A percentile compares a stretch with the other conserved stretches of the same genome.
These are phyloP conservation scores for Stylophora pistillata DNA, from an alignment of 64 coral and sea anemone genomes.

Conservation along the genomic window DNA sequence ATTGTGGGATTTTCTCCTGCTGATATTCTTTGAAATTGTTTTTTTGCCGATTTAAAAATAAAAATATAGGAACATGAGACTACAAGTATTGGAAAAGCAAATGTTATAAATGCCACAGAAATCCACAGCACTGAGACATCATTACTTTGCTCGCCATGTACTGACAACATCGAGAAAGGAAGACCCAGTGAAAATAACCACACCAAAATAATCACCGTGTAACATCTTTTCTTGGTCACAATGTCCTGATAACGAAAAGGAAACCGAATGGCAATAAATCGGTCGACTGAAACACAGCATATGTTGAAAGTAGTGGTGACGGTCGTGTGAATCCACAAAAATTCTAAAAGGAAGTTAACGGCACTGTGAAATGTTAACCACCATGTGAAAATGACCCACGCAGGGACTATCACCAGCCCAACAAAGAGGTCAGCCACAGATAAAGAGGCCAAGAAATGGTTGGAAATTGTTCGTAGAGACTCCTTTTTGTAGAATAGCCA, in stretches of 20 bases:
- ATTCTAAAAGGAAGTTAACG: no score
- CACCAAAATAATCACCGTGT: not conserved
- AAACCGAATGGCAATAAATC: slow-evolving; percentile 24
- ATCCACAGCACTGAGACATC: not conserved
- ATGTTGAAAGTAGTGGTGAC: slow-evolving; percentile 5
- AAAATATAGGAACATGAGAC: not conserved
- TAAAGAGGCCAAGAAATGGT: slow-evolving; percentile 3
- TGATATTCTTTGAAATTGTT: not conserved
- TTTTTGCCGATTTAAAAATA: not conserved
- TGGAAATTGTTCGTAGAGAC: slow-evolving; percentile 9
- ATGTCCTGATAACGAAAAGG: slow-evolving; percentile 17
- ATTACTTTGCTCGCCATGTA: not conserved
- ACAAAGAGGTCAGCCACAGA: not conserved
- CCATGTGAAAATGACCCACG: not conserved
- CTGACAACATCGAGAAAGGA: not conserved
- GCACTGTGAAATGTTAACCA: no score
- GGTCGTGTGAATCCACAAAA: not conserved
- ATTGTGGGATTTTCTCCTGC: not conserved
- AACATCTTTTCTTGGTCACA: slow-evolving; percentile 5
- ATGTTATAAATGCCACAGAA: not conserved
- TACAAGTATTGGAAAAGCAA: not conserved
- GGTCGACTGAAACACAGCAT: slow-evolving; percentile 12
- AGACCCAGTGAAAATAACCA: not conserved
- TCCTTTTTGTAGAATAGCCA: slow-evolving; percentile 7
- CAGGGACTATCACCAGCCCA: not conserved